These are phyloP conservation scores for Lobophora halterata DNA, from an alignment of 2,888 invertebrate genomes.

Conservation along the genomic window DNA sequence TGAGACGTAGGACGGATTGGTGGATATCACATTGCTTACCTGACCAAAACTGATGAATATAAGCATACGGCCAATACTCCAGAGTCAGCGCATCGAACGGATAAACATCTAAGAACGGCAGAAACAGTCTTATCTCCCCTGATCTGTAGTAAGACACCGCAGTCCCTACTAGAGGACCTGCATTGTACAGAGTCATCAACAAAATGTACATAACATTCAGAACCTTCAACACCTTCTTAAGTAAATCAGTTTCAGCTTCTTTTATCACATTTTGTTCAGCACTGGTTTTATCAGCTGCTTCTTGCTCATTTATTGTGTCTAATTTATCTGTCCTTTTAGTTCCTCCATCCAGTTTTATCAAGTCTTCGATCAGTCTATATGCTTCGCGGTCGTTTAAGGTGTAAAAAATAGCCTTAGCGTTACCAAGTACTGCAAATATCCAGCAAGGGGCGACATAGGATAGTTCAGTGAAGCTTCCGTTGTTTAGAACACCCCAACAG, in stretches of 20 bases:
- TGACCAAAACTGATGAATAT: constrained; percentile 36
- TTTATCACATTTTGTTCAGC: neutral
- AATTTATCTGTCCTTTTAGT: no score
- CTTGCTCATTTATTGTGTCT: no score
- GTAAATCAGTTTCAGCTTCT: neutral
- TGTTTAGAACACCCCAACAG: no score
- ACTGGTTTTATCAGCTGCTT: no score
- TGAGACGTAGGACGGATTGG: no score
- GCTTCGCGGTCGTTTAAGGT: no score
- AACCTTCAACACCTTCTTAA: constrained; percentile 4
- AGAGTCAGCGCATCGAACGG: constrained; percentile 33
- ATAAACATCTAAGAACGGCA: constrained; percentile 22
- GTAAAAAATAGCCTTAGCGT: no score
- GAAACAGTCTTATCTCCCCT: constrained; percentile 1
- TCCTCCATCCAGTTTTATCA: no score
- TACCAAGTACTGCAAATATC: no score
- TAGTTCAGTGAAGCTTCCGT: no score
- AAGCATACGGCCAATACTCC: constrained; percentile 34
- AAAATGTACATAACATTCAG: neutral
- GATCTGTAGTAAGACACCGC: constrained; percentile 5
- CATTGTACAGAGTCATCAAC: constrained; percentile 2
- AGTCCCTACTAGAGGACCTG: constrained; percentile 4
- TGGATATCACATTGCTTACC: constrained; percentile 25
- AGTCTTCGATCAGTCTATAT: no score
- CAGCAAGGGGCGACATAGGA: no score